Percentiles rank a stretch among this genome's conserved stretches.
These are phyloP conservation scores for Cyanocitta stelleri DNA, from an alignment of 2,113 vertebrate species.

Conservation along the genomic window DNA sequence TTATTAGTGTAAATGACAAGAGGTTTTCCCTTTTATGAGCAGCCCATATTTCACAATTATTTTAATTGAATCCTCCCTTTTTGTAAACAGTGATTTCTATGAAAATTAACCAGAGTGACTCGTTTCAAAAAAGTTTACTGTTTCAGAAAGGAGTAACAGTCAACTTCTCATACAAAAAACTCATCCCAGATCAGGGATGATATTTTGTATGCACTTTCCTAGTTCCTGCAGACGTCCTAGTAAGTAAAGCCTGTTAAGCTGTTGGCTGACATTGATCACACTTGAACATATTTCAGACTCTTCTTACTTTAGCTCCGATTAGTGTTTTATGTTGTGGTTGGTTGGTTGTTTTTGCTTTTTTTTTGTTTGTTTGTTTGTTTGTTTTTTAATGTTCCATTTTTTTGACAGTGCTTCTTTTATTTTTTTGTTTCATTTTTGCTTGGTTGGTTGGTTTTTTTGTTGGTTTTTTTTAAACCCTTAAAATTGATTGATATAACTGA, in stretches of 20 bases:
- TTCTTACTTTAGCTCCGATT: background rate
- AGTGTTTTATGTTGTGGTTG: rapidly evolving
- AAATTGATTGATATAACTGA: background rate
- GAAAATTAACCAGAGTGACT: background rate
- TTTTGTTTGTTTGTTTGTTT: too few species aligned
- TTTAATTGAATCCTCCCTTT: background rate
- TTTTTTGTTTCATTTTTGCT: too few species aligned
- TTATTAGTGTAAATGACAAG: background rate
- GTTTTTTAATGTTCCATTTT: background rate
- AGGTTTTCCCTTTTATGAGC: background rate
- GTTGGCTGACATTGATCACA: background rate
- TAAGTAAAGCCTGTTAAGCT: background rate
- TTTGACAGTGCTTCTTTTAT: background rate
- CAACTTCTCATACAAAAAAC: background rate
- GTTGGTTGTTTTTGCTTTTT: background rate
- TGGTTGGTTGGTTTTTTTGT: background rate
- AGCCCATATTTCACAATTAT: background rate
- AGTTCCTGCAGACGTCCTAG: background rate
- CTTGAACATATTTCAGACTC: background rate
- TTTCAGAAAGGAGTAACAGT: background rate
- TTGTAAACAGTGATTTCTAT: background rate
- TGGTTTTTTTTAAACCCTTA: background rate
- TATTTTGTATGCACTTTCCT: background rate
- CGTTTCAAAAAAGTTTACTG: background rate
- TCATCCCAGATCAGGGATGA: background rate